phyloP scores from a whole-genome alignment of 2,888 invertebrate species.

The Sussaba pulchella region DNA sequence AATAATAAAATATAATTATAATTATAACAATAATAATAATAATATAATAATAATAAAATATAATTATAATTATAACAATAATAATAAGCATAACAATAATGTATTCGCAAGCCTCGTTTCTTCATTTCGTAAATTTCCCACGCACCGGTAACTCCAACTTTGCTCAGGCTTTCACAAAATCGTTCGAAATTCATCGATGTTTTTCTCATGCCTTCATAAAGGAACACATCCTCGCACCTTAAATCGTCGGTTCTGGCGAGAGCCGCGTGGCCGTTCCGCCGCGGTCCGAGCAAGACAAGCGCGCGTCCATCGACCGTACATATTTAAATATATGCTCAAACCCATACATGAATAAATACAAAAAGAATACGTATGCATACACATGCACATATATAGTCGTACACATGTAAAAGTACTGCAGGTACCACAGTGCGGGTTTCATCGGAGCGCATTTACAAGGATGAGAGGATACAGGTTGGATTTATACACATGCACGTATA shows the following conservation, averaged over 20 bases:
- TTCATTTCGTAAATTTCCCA: no score
- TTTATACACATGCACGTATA: neutral
- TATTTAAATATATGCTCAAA: conserved; percentile 37
- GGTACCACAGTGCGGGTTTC: neutral
- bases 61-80: no score
- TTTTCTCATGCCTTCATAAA: conserved; percentile 21
- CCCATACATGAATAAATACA: neutral
- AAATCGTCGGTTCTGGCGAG: conserved; percentile 42
- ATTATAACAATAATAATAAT: no score
- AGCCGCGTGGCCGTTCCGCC: conserved; percentile 35
- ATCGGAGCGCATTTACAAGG: conserved; percentile 9
- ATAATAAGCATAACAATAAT: no score
- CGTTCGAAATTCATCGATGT: no score
- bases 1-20: no score
- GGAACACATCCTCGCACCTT: conserved; percentile 27
- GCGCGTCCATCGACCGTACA: conserved; percentile 53
- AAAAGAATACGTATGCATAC: neutral
- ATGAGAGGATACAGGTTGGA: neutral
- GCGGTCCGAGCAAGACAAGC: conserved; percentile 24
- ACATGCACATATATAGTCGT: neutral
- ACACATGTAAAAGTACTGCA: neutral
- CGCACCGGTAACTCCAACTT: neutral
- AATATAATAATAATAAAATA: no score
- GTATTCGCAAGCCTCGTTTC: no score
- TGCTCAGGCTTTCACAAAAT: conserved; percentile 4